Conservation (phyloP, 2,797 vertebrate genomes). For the Micropoecilia bifurca region DNA sequence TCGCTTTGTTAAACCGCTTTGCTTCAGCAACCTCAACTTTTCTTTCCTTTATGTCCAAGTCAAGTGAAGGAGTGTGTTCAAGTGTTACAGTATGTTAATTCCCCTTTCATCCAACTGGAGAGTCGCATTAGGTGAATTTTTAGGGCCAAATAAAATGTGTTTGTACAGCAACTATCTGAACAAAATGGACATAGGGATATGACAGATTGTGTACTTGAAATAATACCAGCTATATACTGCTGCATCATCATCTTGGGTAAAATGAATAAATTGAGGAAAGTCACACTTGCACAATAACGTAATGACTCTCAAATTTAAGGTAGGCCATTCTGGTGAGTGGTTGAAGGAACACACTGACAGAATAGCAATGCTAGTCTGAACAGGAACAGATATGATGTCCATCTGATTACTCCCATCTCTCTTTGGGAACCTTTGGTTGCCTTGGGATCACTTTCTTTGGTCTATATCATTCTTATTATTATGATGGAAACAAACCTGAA, state of each 20-base stretch:
- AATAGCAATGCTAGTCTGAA: not conserved
- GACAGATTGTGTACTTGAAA: not conserved
- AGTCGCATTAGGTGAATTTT: not conserved
- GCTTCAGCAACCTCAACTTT: not conserved
- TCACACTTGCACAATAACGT: not conserved
- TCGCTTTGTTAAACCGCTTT: not conserved
- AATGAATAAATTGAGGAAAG: not conserved
- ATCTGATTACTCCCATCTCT: not conserved
- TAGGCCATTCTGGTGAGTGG: not conserved
- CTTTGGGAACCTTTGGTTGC: not conserved
- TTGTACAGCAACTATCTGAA: not conserved
- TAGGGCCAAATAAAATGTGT: not conserved
- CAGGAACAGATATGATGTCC: not conserved
- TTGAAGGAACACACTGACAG: not conserved
- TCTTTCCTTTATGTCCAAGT: not conserved
- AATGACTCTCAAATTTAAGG: not conserved
- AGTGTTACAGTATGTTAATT: not conserved
- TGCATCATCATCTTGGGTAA: not conserved
- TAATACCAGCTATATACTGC: not conserved
- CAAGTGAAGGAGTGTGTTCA: not conserved
- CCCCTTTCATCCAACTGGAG: not conserved
- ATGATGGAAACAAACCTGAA: not conserved
- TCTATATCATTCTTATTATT: not conserved
- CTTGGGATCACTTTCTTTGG: not conserved
- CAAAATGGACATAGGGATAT: not conserved